Conservation (phyloP, 2,888 invertebrate genomes). For the Tortrix viridana region DNA sequence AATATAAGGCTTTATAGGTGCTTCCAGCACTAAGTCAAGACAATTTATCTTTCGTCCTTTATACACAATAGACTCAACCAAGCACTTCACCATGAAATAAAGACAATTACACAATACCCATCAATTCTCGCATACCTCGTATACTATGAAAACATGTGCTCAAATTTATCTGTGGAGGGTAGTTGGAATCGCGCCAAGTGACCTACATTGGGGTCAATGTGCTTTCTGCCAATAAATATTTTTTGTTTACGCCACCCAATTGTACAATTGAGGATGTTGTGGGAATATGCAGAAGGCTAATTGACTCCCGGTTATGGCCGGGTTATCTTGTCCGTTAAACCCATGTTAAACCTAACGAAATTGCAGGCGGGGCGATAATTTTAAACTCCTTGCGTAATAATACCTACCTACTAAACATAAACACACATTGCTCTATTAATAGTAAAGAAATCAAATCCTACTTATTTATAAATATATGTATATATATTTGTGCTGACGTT, state of each 20-base stretch:
- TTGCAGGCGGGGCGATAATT: background rate
- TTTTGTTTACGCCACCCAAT: constrained; percentile 59
- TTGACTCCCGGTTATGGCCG: background rate
- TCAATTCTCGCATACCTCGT: constrained; percentile 22
- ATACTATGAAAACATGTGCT: constrained; percentile 48
- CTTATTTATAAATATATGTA: no score
- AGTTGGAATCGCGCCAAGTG: constrained; percentile 54
- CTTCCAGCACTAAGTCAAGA: background rate
- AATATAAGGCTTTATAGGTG: background rate
- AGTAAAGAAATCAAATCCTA: no score
- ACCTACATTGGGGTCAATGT: constrained; percentile 55
- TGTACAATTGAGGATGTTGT: constrained; percentile 38
- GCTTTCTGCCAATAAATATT: constrained; percentile 55
- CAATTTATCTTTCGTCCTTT: constrained; percentile 11
- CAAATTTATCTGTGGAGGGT: constrained; percentile 52
- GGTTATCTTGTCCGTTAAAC: constrained; percentile 13
- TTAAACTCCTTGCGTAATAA: background rate
- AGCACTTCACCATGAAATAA: constrained; percentile 7
- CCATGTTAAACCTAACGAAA: no score
- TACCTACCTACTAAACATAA: no score
- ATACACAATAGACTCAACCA: constrained; percentile 17
- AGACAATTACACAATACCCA: constrained; percentile 20
- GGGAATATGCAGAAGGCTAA: constrained; percentile 18
- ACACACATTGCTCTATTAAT: no score
- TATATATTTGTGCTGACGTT: no score